These are phyloP conservation scores for Sciurus vulgaris DNA, from an alignment of 2,797 vertebrate genomes.

Conservation along the genomic window DNA sequence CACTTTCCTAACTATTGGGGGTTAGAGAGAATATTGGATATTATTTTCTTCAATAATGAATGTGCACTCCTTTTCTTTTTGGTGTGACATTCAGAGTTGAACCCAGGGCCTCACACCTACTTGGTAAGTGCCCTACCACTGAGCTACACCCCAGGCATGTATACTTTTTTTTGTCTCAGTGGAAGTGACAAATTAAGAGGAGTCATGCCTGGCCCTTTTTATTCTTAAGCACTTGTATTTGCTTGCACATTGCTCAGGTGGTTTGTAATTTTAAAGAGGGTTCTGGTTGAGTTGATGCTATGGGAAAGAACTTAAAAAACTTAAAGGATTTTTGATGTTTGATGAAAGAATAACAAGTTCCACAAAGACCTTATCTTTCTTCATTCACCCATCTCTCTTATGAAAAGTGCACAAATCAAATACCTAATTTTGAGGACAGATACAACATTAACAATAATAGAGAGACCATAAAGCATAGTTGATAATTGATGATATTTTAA, in stretches of 20 bases:
- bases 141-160: too few species aligned
- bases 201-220: neutral
- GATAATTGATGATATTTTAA: neutral
- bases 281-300: neutral
- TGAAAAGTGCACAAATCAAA: neutral
- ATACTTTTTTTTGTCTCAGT: neutral
- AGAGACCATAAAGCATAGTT: neutral
- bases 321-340: neutral
- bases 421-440: neutral
- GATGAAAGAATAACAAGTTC: neutral
- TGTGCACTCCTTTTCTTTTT: neutral
- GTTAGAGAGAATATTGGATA: neutral
- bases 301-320: neutral
- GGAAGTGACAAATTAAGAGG: neutral
- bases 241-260: neutral
- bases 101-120: too few species aligned
- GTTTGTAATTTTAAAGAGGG: neutral
- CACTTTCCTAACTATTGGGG: neutral
- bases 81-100: too few species aligned
- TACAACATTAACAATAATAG: neutral
- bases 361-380: neutral
- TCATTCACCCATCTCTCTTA: neutral
- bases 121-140: too few species aligned
- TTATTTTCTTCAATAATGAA: conserved; percentile 25
- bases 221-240: neutral